A percentile compares a stretch with the other conserved stretches of the same genome.
These are phyloP conservation scores for Vireo altiloquus DNA, from an alignment of 2,113 vertebrate species.

Conservation along the genomic window DNA sequence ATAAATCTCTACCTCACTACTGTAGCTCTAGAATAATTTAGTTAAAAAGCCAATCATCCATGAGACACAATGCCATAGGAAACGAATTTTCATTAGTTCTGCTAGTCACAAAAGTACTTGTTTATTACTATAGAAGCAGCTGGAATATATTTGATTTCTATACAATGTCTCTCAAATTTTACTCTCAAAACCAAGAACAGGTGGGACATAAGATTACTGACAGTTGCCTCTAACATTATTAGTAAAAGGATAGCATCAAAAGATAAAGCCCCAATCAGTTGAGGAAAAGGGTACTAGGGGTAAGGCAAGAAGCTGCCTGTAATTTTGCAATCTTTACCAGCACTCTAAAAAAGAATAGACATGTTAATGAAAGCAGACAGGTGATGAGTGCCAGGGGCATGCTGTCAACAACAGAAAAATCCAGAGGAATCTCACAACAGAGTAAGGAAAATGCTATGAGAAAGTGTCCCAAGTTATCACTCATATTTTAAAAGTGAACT, in stretches of 20 bases:
- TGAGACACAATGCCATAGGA: slow-evolving; percentile 26
- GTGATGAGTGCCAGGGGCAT: not conserved
- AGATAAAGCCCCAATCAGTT: not conserved
- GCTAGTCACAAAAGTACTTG: slow-evolving; percentile 40
- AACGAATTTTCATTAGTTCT: slow-evolving; percentile 40
- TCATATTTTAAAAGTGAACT: not conserved
- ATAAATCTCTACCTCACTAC: not conserved
- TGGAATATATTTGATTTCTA: slow-evolving; percentile 24
- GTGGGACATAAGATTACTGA: not conserved
- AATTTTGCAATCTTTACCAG: not conserved
- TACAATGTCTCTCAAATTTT: not conserved
- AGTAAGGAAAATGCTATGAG: not conserved
- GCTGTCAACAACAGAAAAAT: not conserved
- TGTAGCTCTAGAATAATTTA: slow-evolving; percentile 10
- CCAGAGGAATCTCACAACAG: not conserved
- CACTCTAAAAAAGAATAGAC: not conserved
- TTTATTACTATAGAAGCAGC: slow-evolving; percentile 38
- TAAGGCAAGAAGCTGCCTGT: not conserved
- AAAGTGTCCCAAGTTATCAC: not conserved
- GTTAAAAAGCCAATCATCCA: slow-evolving; percentile 21
- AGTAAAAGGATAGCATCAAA: not conserved
- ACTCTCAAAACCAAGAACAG: not conserved
- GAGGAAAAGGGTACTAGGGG: not conserved
- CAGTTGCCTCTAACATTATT: not conserved
- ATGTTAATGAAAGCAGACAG: not conserved